Evolutionary conservation across 2,797 vertebrate species (phyloP).

Genomic region (Liparis tanakae): DNA sequence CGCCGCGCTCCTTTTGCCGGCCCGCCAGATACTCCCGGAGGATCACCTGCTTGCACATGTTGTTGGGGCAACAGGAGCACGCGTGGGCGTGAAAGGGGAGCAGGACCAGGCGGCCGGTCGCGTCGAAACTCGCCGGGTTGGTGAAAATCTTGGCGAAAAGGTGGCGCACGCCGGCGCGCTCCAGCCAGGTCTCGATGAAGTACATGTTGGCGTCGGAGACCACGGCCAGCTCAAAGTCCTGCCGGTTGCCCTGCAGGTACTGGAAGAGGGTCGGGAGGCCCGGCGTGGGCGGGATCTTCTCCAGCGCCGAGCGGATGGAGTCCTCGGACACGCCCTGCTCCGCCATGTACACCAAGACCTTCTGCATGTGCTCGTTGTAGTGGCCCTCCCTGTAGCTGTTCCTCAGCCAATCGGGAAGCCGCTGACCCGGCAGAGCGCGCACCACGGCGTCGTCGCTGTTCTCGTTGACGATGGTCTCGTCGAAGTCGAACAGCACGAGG

Average conservation of each 20-base stretch:
- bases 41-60: constrained; percentile 95
- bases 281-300: constrained; percentile 86
- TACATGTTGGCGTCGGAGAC: constrained; percentile 93
- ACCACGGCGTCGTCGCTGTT: constrained; percentile 90
- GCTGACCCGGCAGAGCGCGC: constrained; percentile 81
- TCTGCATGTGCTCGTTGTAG: constrained; percentile 91
- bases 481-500: constrained; percentile 91
- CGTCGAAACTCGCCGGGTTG: constrained; percentile 87
- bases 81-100: constrained; percentile 91
- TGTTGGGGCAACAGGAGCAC: constrained; percentile 89
- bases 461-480: constrained; percentile 92
- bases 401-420: constrained; percentile 85
- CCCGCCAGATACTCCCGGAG: constrained; percentile 86
- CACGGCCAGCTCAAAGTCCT: constrained; percentile 89
- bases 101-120: constrained; percentile 82
- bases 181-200: constrained; percentile 88
- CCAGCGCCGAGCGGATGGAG: constrained; percentile 81
- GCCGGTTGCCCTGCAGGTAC: constrained; percentile 83
- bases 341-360: constrained; percentile 86
- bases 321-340: constrained; percentile 86
- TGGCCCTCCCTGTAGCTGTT: constrained; percentile 83
- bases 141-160: constrained; percentile 91
- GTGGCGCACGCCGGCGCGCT: constrained; percentile 74
- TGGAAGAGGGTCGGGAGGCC: constrained; percentile 87
- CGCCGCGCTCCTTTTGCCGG: constrained; percentile 82